These are phyloP conservation scores for Gonioctena quinquepunctata DNA, from an alignment of 1,140 invertebrate species.

Conservation along the genomic window DNA sequence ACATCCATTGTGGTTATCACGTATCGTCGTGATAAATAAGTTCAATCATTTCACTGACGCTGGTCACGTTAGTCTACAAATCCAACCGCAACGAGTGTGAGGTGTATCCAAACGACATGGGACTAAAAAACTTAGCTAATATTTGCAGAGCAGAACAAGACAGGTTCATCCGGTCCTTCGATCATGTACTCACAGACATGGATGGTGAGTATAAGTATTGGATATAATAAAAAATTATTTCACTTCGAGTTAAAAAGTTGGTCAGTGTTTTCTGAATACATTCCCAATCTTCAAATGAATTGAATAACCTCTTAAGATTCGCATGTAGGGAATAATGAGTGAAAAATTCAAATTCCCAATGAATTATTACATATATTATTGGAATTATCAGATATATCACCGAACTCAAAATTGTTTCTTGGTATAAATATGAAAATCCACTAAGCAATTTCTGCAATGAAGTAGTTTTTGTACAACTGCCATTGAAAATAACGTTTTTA, in stretches of 20 bases:
- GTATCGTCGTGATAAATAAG: background rate
- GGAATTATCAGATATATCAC: background rate
- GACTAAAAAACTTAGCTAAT: slow-evolving; percentile 19
- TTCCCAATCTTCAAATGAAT: background rate
- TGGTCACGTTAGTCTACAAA: background rate
- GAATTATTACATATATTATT: background rate
- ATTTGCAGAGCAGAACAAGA: slow-evolving; percentile 16
- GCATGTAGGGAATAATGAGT: too few species aligned
- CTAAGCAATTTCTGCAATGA: too few species aligned
- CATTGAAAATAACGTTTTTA: too few species aligned
- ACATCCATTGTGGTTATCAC: background rate
- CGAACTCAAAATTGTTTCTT: too few species aligned
- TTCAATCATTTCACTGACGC: background rate
- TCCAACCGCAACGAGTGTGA: background rate
- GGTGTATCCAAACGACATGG: background rate
- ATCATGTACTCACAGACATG: slow-evolving; percentile 42
- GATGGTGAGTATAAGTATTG: slow-evolving; percentile 45
- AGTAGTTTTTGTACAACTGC: too few species aligned
- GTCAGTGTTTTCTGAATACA: background rate
- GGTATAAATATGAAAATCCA: too few species aligned
- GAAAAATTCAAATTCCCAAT: too few species aligned
- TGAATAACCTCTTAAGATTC: background rate
- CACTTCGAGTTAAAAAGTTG: background rate
- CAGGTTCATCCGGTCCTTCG: slow-evolving; percentile 38
- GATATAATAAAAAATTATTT: background rate